A percentile compares a stretch with the other conserved stretches of the same genome.
These are phyloP conservation scores for Molorchus minor DNA, from an alignment of 2,888 invertebrate genomes.

Conservation along the genomic window DNA sequence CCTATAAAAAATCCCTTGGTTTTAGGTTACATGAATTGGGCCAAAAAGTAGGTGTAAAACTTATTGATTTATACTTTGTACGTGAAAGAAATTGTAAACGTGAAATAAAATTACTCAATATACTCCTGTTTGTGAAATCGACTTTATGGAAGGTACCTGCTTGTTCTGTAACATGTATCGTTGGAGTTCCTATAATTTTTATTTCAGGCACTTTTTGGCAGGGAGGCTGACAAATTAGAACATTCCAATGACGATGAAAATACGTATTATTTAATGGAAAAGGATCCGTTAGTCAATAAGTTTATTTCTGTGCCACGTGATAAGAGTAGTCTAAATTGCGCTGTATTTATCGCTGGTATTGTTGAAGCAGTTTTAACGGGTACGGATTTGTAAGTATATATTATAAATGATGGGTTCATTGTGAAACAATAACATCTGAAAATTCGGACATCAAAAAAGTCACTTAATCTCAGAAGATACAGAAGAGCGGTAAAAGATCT, in stretches of 20 bases:
- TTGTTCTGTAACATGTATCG: background rate
- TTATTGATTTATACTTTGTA: conserved; percentile 93
- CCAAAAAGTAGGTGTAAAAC: conserved; percentile 91
- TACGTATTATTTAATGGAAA: conserved; percentile 98
- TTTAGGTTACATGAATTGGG: conserved; percentile 92
- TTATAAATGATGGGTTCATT: background rate
- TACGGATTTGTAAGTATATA: conserved; percentile 90
- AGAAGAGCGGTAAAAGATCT: no score
- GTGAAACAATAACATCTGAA: no score
- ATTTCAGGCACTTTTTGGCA: conserved; percentile 88
- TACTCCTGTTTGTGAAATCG: conserved; percentile 94
- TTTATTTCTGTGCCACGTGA: conserved; percentile 98
- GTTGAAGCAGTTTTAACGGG: conserved; percentile 94
- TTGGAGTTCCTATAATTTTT: background rate
- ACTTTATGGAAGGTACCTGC: conserved; percentile 91
- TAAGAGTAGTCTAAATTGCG: conserved; percentile 96
- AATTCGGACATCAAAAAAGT: no score
- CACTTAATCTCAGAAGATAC: no score
- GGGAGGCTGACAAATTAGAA: conserved; percentile 98
- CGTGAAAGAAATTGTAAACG: conserved; percentile 93
- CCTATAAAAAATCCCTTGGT: no score
- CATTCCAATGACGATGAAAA: conserved; percentile 98
- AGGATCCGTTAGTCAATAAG: conserved; percentile 94
- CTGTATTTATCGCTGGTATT: conserved; percentile 98
- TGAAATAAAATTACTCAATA: conserved; percentile 93